Conservation (phyloP, 2,888 invertebrate species). For the Nemurella pictetii region DNA sequence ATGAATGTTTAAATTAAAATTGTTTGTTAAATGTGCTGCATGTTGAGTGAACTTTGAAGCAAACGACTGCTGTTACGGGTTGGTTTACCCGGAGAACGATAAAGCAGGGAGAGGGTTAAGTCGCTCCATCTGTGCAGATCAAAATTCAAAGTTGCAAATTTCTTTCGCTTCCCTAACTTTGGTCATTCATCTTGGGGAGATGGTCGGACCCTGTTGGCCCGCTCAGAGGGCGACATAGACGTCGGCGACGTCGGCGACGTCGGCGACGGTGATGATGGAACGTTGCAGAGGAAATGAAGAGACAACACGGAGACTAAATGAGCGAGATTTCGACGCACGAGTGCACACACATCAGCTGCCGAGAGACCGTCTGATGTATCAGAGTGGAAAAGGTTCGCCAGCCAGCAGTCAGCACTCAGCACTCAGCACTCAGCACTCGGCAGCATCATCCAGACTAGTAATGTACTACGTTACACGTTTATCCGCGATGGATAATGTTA, state of each 20-base stretch:
- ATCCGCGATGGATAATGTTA: neutral
- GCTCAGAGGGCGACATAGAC: neutral
- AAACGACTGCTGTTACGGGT: neutral
- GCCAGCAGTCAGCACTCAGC: neutral
- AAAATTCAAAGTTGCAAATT: neutral
- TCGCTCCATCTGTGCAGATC: too few relatives aligned
- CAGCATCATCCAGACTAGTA: too few relatives aligned
- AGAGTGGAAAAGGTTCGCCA: neutral
- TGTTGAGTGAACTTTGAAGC: neutral
- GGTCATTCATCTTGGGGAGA: conserved; percentile 23
- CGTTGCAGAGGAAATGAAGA: conserved; percentile 29
- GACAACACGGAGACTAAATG: conserved; percentile 28
- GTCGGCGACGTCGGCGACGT: neutral
- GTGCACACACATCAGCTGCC: neutral
- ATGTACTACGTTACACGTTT: neutral
- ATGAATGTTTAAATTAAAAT: neutral
- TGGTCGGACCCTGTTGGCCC: neutral
- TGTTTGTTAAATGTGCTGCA: neutral
- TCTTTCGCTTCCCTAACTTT: conserved; percentile 6
- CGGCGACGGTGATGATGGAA: conserved; percentile 7
- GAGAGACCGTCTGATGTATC: neutral
- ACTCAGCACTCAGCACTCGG: neutral
- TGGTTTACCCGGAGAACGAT: neutral
- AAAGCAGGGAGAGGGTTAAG: too few relatives aligned
- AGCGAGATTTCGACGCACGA: conserved; percentile 19